Conservation (phyloP, 2,888 invertebrate genomes). For the Ichneumoninae sp. region DNA sequence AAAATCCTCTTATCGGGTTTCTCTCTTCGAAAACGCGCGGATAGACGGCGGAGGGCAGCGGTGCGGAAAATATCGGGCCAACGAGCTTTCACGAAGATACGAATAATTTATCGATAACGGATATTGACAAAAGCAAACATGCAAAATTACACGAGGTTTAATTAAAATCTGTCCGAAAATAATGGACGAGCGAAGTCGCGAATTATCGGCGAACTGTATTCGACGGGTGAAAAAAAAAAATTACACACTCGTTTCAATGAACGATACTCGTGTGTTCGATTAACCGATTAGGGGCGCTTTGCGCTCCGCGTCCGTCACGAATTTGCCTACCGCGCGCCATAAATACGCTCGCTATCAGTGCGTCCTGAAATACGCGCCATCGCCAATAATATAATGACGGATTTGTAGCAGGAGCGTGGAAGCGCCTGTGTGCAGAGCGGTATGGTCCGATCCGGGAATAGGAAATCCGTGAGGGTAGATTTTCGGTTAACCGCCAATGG, state of each 20-base stretch:
- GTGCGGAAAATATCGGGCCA: not conserved
- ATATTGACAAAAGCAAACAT: not conserved
- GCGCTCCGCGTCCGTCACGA: slow-evolving; percentile 41
- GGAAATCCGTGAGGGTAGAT: slow-evolving; percentile 55
- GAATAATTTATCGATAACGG: not conserved
- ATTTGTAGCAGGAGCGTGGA: slow-evolving; percentile 41
- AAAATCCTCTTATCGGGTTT: not conserved
- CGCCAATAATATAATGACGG: slow-evolving; percentile 56
- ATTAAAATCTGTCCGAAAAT: not conserved
- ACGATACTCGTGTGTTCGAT: slow-evolving; percentile 16
- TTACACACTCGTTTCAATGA: slow-evolving; percentile 21
- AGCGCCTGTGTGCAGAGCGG: slow-evolving; percentile 18
- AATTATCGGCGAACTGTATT: slow-evolving; percentile 14
- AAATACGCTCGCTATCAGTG: slow-evolving; percentile 40
- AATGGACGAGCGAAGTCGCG: not conserved
- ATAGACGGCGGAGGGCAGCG: not conserved
- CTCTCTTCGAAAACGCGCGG: not conserved
- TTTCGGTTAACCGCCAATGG: slow-evolving; percentile 61
- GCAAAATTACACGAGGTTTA: not conserved
- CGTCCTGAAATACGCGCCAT: slow-evolving; percentile 38
- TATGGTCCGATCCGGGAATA: slow-evolving; percentile 36
- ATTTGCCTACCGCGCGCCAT: slow-evolving; percentile 23
- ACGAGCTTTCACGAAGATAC: not conserved
- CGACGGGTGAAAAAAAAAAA: not conserved
- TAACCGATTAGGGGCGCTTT: not conserved